Percentiles rank a stretch among this genome's conserved stretches.
These are phyloP conservation scores for Gymnothorax reevesii DNA, from an alignment of 2,797 vertebrate species.

Conservation along the genomic window DNA sequence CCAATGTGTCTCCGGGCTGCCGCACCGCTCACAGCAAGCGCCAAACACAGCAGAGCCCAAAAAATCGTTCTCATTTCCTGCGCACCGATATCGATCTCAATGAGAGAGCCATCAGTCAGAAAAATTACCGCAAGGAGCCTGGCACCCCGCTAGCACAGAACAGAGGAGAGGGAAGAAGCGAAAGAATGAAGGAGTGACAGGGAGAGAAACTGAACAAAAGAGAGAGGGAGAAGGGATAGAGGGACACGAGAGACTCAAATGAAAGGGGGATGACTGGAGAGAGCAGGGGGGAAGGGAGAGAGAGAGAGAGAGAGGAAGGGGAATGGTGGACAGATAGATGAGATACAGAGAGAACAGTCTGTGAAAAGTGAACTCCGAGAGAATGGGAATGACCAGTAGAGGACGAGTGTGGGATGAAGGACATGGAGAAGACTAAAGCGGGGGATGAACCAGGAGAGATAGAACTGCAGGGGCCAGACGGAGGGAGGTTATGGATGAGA, in stretches of 20 bases:
- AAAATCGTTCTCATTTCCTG: constrained; percentile 53
- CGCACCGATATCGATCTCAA: constrained; percentile 51
- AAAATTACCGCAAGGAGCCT: constrained; percentile 46
- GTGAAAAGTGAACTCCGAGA: background rate
- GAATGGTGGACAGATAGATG: constrained; percentile 13
- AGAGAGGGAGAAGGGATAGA: background rate
- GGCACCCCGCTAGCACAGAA: constrained; percentile 28
- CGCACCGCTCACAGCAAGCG: constrained; percentile 12
- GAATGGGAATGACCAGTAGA: too few relatives aligned
- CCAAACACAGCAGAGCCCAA: constrained; percentile 24
- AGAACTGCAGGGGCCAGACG: too few relatives aligned
- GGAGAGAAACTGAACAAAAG: background rate
- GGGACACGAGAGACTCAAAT: background rate
- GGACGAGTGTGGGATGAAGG: too few relatives aligned
- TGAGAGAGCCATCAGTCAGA: constrained; percentile 52
- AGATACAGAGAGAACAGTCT: constrained; percentile 35
- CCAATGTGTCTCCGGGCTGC: constrained; percentile 1
- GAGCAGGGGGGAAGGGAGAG: background rate
- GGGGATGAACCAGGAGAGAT: too few relatives aligned
- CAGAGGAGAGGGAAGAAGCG: background rate
- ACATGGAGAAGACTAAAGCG: too few relatives aligned
- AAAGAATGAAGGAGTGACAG: background rate
- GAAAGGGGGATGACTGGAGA: too few relatives aligned
- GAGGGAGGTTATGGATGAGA: too few relatives aligned
- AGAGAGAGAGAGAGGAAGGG: background rate